phyloP scores from a whole-genome alignment of 2,113 vertebrate genomes.

The Blennius ocellaris region DNA sequence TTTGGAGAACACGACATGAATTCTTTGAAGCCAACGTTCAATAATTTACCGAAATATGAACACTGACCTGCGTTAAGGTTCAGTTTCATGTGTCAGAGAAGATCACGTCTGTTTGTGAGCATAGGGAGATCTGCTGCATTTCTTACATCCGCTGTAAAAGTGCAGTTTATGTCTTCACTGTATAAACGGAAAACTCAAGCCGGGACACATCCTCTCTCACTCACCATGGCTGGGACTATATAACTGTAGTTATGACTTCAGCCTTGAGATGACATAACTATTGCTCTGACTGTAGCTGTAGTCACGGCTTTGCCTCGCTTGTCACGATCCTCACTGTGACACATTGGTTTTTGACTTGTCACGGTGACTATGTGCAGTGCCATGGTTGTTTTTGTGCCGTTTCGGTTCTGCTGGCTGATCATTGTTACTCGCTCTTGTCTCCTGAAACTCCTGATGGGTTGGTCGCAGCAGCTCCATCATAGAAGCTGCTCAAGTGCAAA shows the following conservation, averaged over 20 bases:
- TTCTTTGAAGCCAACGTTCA: no score
- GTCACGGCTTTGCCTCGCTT: background rate
- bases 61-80: no score
- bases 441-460: background rate
- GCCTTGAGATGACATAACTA: constrained; percentile 3
- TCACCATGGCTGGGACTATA: background rate
- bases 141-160: no score
- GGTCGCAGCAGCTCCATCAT: background rate
- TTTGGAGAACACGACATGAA: no score
- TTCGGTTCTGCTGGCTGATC: background rate
- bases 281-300: constrained; percentile 1
- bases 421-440: background rate
- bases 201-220: background rate
- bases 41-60: no score
- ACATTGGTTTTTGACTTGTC: background rate
- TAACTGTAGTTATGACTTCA: background rate
- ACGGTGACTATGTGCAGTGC: background rate
- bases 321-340: background rate
- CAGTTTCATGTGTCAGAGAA: no score
- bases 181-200: background rate
- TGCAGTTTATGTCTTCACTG: background rate
- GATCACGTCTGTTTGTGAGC: no score
- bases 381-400: background rate
- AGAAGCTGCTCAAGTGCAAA: background rate
- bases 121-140: no score